A percentile compares a stretch with the other conserved stretches of the same genome.
Evolutionary conservation across 2,113 vertebrate species (phyloP).

Genomic region (Tursiops truncatus): DNA sequence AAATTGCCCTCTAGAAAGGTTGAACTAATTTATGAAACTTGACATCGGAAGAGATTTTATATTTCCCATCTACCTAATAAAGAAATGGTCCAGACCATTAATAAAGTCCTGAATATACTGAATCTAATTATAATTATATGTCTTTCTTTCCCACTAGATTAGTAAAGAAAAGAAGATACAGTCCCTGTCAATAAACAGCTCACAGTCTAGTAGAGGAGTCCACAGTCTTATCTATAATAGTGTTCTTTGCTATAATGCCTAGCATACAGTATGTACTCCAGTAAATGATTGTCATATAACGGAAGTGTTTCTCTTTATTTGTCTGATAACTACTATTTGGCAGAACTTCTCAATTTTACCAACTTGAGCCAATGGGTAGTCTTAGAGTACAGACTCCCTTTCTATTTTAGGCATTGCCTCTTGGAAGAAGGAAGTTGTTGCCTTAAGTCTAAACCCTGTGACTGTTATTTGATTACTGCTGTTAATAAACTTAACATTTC

Average conservation of each 20-base stretch:
- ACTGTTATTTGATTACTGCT: slow-evolving; percentile 57
- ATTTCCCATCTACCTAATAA: slow-evolving; percentile 34
- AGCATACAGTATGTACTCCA: neutral
- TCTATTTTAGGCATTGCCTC: slow-evolving; percentile 46
- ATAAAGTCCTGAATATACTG: neutral
- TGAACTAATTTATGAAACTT: slow-evolving; percentile 33
- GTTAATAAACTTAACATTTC: slow-evolving; percentile 60
- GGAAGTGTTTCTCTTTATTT: slow-evolving; percentile 19
- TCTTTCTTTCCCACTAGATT: slow-evolving; percentile 11
- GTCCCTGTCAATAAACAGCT: neutral
- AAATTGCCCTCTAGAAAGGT: neutral
- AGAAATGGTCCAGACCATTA: neutral
- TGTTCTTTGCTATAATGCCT: neutral
- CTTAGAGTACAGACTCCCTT: slow-evolving; percentile 39
- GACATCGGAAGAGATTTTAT: slow-evolving; percentile 9
- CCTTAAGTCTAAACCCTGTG: slow-evolving; percentile 39
- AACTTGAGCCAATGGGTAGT: neutral
- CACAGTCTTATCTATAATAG: neutral
- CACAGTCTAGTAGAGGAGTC: neutral
- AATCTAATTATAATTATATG: neutral
- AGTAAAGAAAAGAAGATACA: neutral
- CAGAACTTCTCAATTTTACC: slow-evolving; percentile 33
- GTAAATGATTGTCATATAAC: neutral
- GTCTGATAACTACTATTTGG: slow-evolving; percentile 24
- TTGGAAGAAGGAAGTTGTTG: slow-evolving; percentile 53